phyloP scores from a whole-genome alignment of 2,797 vertebrate species.

The Enteromius paludinosus region DNA sequence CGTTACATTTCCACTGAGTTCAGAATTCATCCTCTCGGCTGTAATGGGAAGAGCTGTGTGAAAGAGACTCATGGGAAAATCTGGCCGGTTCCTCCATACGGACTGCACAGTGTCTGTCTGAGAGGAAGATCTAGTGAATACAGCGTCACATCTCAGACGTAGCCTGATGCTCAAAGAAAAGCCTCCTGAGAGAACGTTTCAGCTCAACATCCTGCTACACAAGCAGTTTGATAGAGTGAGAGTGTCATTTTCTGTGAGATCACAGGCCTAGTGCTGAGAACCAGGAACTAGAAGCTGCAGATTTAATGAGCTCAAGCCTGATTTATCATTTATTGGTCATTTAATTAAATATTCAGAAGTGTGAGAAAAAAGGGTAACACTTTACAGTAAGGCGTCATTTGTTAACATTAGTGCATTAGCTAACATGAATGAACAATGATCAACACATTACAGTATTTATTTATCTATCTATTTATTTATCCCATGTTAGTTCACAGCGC shows the following conservation, averaged over 20 bases:
- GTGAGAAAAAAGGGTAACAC: background rate
- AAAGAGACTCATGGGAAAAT: conserved; percentile 53
- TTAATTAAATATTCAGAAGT: background rate
- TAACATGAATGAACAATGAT: no score
- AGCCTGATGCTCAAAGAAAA: conserved; percentile 11
- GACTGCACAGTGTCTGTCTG: conserved; percentile 10
- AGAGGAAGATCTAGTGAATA: conserved; percentile 21
- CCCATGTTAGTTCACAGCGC: no score
- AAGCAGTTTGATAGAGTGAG: background rate
- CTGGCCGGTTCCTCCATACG: conserved; percentile 1
- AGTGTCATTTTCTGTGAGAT: background rate
- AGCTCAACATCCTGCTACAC: background rate
- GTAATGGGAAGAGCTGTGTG: conserved; percentile 46
- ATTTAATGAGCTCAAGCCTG: background rate
- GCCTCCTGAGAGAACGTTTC: background rate
- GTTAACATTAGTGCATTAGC: no score
- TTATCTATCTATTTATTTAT: no score
- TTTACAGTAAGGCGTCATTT: no score
- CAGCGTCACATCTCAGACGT: background rate
- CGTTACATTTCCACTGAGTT: conserved; percentile 24
- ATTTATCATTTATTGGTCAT: background rate
- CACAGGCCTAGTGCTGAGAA: background rate
- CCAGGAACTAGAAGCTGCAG: background rate
- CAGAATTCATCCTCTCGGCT: conserved; percentile 46
- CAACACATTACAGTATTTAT: no score